Evolutionary conservation across 2,888 invertebrate species (phyloP).

Genomic region (Polyploca ridens): DNA sequence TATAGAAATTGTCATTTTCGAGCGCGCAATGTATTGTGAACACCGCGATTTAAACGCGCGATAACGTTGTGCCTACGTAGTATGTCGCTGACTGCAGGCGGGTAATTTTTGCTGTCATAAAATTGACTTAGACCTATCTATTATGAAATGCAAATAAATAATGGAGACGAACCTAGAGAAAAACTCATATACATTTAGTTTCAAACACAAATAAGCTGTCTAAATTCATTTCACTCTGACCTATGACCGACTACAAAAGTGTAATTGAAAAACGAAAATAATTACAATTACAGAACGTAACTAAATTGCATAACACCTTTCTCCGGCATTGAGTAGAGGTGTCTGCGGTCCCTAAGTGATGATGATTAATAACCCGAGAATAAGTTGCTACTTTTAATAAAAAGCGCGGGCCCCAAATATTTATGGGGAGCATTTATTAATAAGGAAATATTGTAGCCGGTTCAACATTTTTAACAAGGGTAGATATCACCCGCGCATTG

Average conservation of each 20-base stretch:
- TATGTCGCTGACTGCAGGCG: too few species aligned
- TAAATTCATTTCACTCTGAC: slow-evolving; percentile 31
- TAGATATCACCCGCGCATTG: too few species aligned
- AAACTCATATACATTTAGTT: slow-evolving; percentile 1
- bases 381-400: slow-evolving; percentile 12
- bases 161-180: too few species aligned
- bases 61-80: too few species aligned
- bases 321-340: slow-evolving; percentile 21
- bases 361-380: slow-evolving; percentile 44
- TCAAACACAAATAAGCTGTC: slow-evolving; percentile 11
- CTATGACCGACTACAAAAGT: slow-evolving; percentile 30
- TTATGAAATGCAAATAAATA: too few species aligned
- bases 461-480: too few species aligned
- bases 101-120: too few species aligned
- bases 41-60: too few species aligned
- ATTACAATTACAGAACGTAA: slow-evolving; percentile 31
- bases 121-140: too few species aligned
- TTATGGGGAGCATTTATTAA: background rate
- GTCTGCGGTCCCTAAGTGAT: slow-evolving; percentile 34
- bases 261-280: slow-evolving; percentile 36
- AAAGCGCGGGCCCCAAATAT: slow-evolving; percentile 5
- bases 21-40: too few species aligned
- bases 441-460: slow-evolving; percentile 18
- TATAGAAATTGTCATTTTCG: too few species aligned
- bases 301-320: slow-evolving; percentile 38